Evolutionary conservation across 1,140 invertebrate genomes (phyloP).

Genomic region (Orchesella cincta): DNA sequence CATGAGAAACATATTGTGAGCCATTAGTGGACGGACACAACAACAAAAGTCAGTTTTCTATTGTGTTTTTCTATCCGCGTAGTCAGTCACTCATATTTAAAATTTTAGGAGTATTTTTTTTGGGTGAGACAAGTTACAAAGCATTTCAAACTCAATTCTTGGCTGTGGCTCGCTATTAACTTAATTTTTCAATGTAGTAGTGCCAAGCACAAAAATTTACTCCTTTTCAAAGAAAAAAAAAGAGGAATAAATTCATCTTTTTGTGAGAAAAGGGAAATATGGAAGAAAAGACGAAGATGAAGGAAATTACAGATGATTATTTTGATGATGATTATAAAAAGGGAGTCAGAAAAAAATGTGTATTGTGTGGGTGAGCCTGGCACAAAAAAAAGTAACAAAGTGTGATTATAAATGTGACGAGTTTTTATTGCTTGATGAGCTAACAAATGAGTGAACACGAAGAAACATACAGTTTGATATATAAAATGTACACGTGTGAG

Average conservation of each 20-base stretch:
- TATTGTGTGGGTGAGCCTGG: background rate
- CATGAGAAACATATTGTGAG: background rate
- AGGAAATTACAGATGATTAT: slow-evolving; percentile 28
- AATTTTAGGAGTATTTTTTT: too few relatives aligned
- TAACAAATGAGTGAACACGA: background rate
- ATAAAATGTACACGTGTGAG: background rate
- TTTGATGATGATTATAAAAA: slow-evolving; percentile 1
- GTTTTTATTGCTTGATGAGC: background rate
- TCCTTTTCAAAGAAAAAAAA: background rate
- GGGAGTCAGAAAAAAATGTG: background rate
- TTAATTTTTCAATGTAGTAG: slow-evolving; percentile 21
- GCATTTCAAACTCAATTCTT: too few relatives aligned
- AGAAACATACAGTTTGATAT: background rate
- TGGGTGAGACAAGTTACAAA: too few relatives aligned
- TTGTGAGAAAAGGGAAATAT: background rate
- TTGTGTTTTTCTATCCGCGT: too few relatives aligned
- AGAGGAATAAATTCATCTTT: slow-evolving; percentile 3
- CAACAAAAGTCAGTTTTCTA: background rate
- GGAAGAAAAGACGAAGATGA: background rate
- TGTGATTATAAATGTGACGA: slow-evolving; percentile 24
- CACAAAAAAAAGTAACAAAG: background rate
- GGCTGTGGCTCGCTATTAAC: background rate
- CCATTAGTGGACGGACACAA: slow-evolving; percentile 6
- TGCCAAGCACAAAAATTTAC: too few relatives aligned
- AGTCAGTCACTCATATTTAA: too few relatives aligned